Percentiles rank a stretch among this genome's conserved stretches.
These are phyloP conservation scores for Glomeris maerens DNA, from an alignment of 1,140 invertebrate species.

Conservation along the genomic window DNA sequence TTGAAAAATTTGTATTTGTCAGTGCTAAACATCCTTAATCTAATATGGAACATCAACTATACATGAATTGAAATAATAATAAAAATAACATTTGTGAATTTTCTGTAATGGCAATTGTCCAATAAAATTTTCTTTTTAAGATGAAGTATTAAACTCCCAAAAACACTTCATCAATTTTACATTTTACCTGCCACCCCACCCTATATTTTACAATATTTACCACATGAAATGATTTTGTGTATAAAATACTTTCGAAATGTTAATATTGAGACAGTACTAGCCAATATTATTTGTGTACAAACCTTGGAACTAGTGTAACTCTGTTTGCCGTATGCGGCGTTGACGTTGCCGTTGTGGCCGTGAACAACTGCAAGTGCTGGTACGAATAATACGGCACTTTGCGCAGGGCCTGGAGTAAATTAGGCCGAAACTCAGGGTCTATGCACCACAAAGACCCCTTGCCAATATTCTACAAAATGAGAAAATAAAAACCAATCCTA, in stretches of 20 bases:
- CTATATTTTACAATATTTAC: too few species aligned
- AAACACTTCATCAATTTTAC: too few species aligned
- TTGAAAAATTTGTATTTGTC: too few species aligned
- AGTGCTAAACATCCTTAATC: too few species aligned
- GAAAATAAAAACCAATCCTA: slow-evolving; percentile 6
- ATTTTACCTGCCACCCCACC: too few species aligned
- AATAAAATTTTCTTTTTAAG: too few species aligned
- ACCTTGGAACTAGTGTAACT: not conserved
- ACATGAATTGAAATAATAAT: too few species aligned
- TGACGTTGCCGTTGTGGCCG: slow-evolving; percentile 28
- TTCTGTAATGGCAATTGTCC: too few species aligned
- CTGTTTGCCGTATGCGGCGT: not conserved
- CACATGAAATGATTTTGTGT: too few species aligned
- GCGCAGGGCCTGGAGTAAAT: slow-evolving; percentile 64
- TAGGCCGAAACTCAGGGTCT: slow-evolving; percentile 71
- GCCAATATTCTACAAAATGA: slow-evolving; percentile 56
- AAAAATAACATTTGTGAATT: too few species aligned
- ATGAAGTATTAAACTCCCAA: too few species aligned
- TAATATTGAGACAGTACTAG: not conserved
- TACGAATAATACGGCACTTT: slow-evolving; percentile 69
- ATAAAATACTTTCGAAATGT: not conserved
- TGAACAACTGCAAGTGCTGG: slow-evolving; percentile 27
- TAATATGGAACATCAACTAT: too few species aligned
- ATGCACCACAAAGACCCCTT: slow-evolving; percentile 93
- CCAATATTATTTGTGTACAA: not conserved